A percentile compares a stretch with the other conserved stretches of the same genome.
Evolutionary conservation across 2,797 vertebrate genomes (phyloP).

Genomic region (Pangasius mekongensis): DNA sequence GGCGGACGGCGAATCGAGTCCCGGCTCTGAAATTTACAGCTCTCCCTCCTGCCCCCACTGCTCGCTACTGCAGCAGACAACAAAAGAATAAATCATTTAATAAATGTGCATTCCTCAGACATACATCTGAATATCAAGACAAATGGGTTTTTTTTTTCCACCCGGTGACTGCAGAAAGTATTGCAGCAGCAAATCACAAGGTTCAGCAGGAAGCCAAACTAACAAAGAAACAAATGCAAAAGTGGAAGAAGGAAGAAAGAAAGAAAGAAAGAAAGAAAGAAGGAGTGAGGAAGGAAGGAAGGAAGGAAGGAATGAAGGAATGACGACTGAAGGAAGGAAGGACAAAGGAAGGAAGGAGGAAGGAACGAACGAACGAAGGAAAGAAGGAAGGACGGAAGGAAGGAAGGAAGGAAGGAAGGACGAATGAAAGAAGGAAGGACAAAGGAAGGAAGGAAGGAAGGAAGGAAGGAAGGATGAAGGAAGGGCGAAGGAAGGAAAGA

Average conservation of each 20-base stretch:
- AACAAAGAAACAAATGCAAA: constrained; percentile 63
- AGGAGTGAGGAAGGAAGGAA: neutral
- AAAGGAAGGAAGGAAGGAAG: neutral
- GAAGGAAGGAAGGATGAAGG: neutral
- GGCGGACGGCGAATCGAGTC: neutral
- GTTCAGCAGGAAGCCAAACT: constrained; percentile 61
- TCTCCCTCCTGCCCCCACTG: constrained; percentile 5
- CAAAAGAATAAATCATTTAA: constrained; percentile 66
- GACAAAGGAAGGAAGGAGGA: neutral
- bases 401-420: neutral
- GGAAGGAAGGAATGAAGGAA: neutral
- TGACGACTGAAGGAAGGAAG: neutral
- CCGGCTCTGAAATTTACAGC: constrained; percentile 1
- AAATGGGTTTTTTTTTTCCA: constrained; percentile 27
- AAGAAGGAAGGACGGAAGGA: neutral
- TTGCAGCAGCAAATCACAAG: constrained; percentile 57
- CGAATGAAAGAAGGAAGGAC: neutral
- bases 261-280: neutral
- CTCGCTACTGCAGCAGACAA: constrained; percentile 37
- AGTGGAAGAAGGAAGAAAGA: neutral
- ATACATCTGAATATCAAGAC: constrained; percentile 72
- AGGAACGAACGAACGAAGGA: no score
- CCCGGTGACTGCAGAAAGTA: constrained; percentile 67
- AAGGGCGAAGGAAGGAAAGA: neutral
- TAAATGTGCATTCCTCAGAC: constrained; percentile 70